A percentile compares a stretch with the other conserved stretches of the same genome.
Evolutionary conservation across 1,140 invertebrate genomes (phyloP).

Genomic region (Macrostomum lignano): DNA sequence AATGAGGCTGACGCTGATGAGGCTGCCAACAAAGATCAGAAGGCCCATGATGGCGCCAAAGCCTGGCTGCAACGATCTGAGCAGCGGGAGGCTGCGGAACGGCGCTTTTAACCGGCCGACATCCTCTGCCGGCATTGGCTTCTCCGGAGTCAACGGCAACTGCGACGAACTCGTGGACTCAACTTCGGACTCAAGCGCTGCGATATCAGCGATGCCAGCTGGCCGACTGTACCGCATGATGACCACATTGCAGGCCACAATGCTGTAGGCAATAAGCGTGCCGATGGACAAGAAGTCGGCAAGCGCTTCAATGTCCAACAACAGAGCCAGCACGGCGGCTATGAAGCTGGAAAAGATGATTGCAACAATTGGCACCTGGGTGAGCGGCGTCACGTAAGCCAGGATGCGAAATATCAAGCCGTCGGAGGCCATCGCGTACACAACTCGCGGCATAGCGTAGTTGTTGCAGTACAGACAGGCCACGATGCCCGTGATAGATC

Average conservation of each 20-base stretch:
- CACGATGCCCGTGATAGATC: conserved; percentile 61
- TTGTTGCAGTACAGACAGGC: conserved; percentile 48
- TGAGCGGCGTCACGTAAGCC: no score
- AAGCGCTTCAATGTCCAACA: conserved; percentile 59
- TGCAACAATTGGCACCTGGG: no score
- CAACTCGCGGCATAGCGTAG: conserved; percentile 48
- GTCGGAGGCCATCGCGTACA: conserved; percentile 62
- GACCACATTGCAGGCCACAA: conserved; percentile 58
- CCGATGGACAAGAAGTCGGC: conserved; percentile 81
- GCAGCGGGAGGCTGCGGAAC: not conserved
- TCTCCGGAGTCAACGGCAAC: no score
- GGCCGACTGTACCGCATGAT: conserved; percentile 43
- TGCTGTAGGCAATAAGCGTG: conserved; percentile 58
- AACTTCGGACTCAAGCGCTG: no score
- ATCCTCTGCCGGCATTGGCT: no score
- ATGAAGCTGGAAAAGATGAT: no score
- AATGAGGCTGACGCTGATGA: no score
- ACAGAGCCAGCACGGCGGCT: conserved; percentile 45
- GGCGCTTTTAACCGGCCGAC: not conserved
- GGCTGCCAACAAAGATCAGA: no score
- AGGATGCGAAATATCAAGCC: conserved; percentile 48
- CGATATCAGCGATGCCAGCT: no score
- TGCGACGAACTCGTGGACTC: no score
- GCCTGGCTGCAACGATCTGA: not conserved
- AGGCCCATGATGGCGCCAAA: not conserved